Base-by-base conservation (phyloP, 2,797 vertebrate species). In the Parotocinclus haroldoi region DNA sequence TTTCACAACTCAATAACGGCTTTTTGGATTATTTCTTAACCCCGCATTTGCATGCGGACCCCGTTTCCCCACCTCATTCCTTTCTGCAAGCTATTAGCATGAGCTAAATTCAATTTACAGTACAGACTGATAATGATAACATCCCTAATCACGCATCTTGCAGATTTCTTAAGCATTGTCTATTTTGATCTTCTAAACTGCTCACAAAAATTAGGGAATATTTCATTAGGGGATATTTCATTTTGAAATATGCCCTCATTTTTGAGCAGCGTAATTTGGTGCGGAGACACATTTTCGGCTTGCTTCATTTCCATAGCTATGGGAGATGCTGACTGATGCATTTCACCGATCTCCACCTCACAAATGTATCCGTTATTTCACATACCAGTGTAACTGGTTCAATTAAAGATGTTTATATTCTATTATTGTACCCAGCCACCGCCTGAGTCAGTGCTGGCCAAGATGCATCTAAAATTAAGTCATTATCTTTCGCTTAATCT, bases 21-120 rank as follows among this genome's bases (percentile, higher is more conserved):
- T 77, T 82, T 71, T 49, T 80, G 86, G 81, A 88, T 90, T 85
- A 84, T 84, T 88, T 87, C 80, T 84, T 86, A 79, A 77, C 74
- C 80, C 74, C 10, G 81, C 44, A 84, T 91, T 91, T 91, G 76
- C 83, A 88, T 88, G 79, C 63, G 58, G 74, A 53, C 66, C 82
- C 76, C 78, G 74, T 74, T 75, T 38, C 36, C 68, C 52, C 42
- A 36, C 39, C 27, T 7, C 40, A 1, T 44, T 39, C n/a, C 27
- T 81, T 82, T 73, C 13, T 17, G 50, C 40, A 72, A 78, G 71
- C 36, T 68, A 68, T 84, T 71, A 78, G 48, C 68, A 69, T 58
- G 46, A 62, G 67, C 79, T 77, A 61, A 65, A 49, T 78, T 85
- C 64, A 66, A 84, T 77, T 78, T 80, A 78, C 72, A 17, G 18